phyloP scores from a whole-genome alignment of 2,888 invertebrate species.

The Dilophus febrilis region DNA sequence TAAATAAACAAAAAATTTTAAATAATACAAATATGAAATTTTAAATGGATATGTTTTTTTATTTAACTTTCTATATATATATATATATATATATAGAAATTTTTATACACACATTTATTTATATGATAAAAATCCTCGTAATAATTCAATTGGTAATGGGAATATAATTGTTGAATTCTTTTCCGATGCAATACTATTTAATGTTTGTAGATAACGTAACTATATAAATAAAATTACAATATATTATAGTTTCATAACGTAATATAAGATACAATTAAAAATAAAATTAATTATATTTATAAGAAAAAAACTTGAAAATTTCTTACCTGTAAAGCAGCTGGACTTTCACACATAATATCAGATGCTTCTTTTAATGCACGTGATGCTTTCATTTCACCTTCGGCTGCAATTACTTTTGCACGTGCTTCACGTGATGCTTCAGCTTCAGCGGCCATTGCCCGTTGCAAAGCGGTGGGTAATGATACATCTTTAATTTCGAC shows the following conservation, averaged over 20 bases:
- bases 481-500: conserved; percentile 85
- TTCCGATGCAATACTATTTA: conserved; percentile 81
- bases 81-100: too few species aligned
- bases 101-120: too few species aligned
- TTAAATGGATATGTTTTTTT: too few species aligned
- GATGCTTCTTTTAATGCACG: conserved; percentile 67
- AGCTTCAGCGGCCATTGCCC: conserved; percentile 72
- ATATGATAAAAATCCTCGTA: conserved; percentile 24
- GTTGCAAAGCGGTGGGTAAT: conserved; percentile 54
- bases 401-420: conserved; percentile 66
- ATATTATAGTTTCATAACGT: too few species aligned
- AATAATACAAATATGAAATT: too few species aligned
- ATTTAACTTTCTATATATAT: too few species aligned
- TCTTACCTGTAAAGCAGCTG: conserved; percentile 42
- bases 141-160: conserved; percentile 73
- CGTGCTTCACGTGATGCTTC: conserved; percentile 65
- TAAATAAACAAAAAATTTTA: too few species aligned
- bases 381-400: conserved; percentile 70
- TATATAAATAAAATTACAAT: too few species aligned
- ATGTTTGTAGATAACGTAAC: conserved; percentile 76
- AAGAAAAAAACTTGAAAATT: neutral
- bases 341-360: conserved; percentile 58
- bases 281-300: conserved; percentile 1
- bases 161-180: conserved; percentile 92
- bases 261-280: too few species aligned